A percentile compares a stretch with the other conserved stretches of the same genome.
Evolutionary conservation across 1,140 invertebrate species (phyloP).

Genomic region (Drosophila dunni): DNA sequence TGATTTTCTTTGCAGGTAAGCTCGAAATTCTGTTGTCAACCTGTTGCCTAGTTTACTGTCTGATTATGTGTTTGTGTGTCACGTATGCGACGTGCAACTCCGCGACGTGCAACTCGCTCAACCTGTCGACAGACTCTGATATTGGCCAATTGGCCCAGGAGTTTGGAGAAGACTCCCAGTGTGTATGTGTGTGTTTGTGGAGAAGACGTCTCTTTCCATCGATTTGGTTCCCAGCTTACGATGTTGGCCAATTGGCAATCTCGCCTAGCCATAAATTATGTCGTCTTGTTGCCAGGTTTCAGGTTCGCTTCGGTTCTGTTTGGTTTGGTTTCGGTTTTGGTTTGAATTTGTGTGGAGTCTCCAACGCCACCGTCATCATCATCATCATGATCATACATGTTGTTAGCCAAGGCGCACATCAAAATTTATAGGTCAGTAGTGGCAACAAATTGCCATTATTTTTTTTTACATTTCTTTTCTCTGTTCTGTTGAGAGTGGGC

Average conservation of each 20-base stretch:
- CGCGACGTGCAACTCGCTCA: constrained; percentile 63
- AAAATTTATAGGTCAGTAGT: constrained; percentile 85
- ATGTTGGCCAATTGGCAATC: constrained; percentile 49
- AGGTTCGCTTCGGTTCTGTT: background rate
- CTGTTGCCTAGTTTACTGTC: constrained; percentile 34
- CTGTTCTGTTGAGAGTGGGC: constrained; percentile 7
- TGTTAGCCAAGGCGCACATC: constrained; percentile 74
- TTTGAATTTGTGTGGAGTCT: constrained; percentile 2
- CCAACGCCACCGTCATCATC: constrained; percentile 14
- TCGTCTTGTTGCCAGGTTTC: constrained; percentile 46
- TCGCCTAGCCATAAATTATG: constrained; percentile 74
- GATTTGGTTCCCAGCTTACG: constrained; percentile 41
- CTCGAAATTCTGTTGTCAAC: constrained; percentile 44
- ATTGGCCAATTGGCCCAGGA: constrained; percentile 47
- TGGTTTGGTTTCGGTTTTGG: background rate
- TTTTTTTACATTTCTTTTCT: constrained; percentile 22
- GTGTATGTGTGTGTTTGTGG: constrained; percentile 2
- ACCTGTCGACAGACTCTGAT: constrained; percentile 67
- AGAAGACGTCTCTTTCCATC: constrained; percentile 18
- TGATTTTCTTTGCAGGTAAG: constrained; percentile 64
- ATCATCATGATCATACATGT: constrained; percentile 44
- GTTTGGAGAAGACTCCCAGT: constrained; percentile 41
- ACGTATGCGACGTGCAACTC: constrained; percentile 38
- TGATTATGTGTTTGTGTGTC: constrained; percentile 63
- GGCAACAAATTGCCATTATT: constrained; percentile 79